Percentiles rank a stretch among this genome's conserved stretches.
These are phyloP conservation scores for Drosophila orosa DNA, from an alignment of 1,140 invertebrate species.

Conservation along the genomic window DNA sequence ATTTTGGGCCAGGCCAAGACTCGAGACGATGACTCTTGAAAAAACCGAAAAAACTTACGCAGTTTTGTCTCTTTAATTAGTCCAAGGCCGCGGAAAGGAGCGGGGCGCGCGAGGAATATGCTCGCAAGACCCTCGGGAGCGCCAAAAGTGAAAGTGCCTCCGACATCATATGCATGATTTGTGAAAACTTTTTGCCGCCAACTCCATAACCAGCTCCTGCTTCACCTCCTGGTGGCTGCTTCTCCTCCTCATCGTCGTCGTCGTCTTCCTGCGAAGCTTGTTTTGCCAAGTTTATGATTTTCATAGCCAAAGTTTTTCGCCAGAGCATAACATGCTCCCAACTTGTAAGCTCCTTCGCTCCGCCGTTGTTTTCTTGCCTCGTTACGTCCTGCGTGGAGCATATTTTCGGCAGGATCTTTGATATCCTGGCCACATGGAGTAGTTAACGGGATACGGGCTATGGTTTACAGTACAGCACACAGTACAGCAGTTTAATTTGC, in stretches of 20 bases:
- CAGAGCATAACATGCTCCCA: conserved; percentile 58
- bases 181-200: conserved; percentile 71
- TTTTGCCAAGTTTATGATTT: conserved; percentile 80
- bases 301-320: conserved; percentile 78
- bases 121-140: conserved; percentile 22
- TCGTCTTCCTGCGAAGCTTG: conserved; percentile 40
- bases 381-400: conserved; percentile 27
- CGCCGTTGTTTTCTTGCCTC: conserved; percentile 40
- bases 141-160: conserved; percentile 52
- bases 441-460: conserved; percentile 37
- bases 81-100: conserved; percentile 20
- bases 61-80: conserved; percentile 53
- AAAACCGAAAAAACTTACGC: conserved; percentile 34
- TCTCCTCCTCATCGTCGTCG: neutral
- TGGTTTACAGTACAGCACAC: conserved; percentile 1
- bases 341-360: conserved; percentile 66
- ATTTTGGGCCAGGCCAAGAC: conserved; percentile 42
- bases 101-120: conserved; percentile 4
- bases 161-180: conserved; percentile 81
- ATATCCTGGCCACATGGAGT: conserved; percentile 42
- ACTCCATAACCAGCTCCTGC: conserved; percentile 3
- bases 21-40: conserved; percentile 48
- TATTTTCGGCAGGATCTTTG: conserved; percentile 54
- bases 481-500: neutral
- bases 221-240: conserved; percentile 6